Evolutionary conservation across 2,888 invertebrate genomes (phyloP), one percentile per base, ranked within the genome.

Genomic region (Microctonus aethiopoides): DNA sequence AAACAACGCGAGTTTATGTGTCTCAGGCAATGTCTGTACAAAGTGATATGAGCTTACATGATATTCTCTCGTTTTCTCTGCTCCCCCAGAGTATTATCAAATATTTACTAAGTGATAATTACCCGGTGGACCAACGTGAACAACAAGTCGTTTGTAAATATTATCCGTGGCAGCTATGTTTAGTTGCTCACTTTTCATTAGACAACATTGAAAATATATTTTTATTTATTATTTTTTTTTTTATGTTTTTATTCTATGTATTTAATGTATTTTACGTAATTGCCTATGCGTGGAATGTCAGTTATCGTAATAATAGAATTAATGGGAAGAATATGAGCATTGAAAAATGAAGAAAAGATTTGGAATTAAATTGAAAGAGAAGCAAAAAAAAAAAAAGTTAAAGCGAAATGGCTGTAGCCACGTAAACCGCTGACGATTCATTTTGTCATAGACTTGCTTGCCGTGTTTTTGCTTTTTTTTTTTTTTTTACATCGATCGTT

Each of bases 361-460:
- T n/a, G n/a, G n/a, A n/a, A n/a, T n/a, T n/a, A n/a, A n/a, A n/a
- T n/a, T 54, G 57, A 46, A 32, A 67, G 20, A 36, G 41, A 16
- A 52, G 29, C 5, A 29, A 36, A 60, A 36, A 51, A 16, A 51
- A 16, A 69, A 46, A 20, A 63, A 61, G 39, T 29, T 70, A 70
- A 70, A 70, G 67, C 41, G 57, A 65, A 70, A 70, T 65, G 57
- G 66, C 67, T 77, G 76, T 78, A 77, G 76, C 69, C 68, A 70
- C 74, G 72, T 79, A 80, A 81, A 81, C 75, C 73, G 79, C 82
- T 82, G 80, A 81, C 79, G 77, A 75, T 80, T 78, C 75, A 74
- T 74, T 79, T 80, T 79, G 76, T 68, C 74, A 74, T 66, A 59
- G 71, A 75, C 74, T 74, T 63, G 72, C 64, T 51, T 69, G 61